Evolutionary conservation across 2,113 vertebrate species (phyloP), one percentile per base, ranked within the genome.

Genomic region (Otus sunia): DNA sequence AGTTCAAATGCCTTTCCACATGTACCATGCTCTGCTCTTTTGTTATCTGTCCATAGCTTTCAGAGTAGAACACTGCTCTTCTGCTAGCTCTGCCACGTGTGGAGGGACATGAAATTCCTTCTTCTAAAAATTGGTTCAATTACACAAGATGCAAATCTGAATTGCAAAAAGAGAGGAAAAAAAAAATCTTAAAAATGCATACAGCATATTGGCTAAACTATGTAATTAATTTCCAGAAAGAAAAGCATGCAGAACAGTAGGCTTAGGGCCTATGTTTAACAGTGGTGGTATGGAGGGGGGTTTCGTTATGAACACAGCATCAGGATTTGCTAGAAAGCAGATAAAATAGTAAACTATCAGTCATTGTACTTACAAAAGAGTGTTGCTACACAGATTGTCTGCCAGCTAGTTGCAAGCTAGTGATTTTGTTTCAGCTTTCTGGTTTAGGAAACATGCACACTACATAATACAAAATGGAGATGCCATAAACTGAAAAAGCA

Each of bases 391-490:
- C 1, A 41, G 26, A 36, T 12, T 60, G n/a, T 11, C 36, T 13
- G 9, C 25, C 64, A 72, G 49, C 6, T 49, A 58, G 10, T 3
- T 53, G 41, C 25, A 71, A 79, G 26, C 2, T 2, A 25, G 66
- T n/a, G 36, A 26, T 26, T 84, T 53, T 49, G 15, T 36, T 67
- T 67, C 39, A 73, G 47, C 12, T 76, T 47, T 62, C 56, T 88
- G 20, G 34, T 20, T 43, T 49, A 10, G 58, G 45, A 72, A 53
- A 27, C 11, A 21, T 0, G 4, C 8, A 21, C 16, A 11, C 16
- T 36, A 8, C 1, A 0, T 19, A 39, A 34, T 6, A 20, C 0
- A 0, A 77, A 78, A 56, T 5, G 4, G 41, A 59, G n/a, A 34
- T 11, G 3, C 16, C 27, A 43, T 21, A 53, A 84, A 32, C 30